A percentile compares a stretch with the other conserved stretches of the same genome.
These are phyloP conservation scores for Helicoverpa zea DNA, from an alignment of 1,140 invertebrate genomes.

Conservation along the genomic window DNA sequence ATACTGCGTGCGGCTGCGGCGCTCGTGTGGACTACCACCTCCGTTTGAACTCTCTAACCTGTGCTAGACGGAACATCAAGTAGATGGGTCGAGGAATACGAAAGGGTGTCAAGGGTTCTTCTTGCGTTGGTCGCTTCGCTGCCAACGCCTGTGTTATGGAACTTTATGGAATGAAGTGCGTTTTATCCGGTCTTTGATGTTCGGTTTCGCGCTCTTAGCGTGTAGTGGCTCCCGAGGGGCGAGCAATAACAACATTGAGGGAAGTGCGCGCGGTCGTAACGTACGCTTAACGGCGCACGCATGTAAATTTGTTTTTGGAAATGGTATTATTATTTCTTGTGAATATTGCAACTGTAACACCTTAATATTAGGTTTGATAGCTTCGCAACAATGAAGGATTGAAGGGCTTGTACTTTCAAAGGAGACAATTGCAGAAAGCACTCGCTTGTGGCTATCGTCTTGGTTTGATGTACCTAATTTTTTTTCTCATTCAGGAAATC, in stretches of 20 bases:
- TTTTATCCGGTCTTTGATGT: conserved; percentile 80
- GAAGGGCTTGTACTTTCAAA: neutral
- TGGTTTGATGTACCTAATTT: too few relatives aligned
- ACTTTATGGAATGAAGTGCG: conserved; percentile 79
- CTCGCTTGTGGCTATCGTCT: too few relatives aligned
- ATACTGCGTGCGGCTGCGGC: conserved; percentile 69
- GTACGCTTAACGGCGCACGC: conserved; percentile 57
- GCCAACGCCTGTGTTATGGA: conserved; percentile 70
- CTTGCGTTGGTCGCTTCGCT: conserved; percentile 63
- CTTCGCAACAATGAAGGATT: neutral
- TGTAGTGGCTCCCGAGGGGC: conserved; percentile 68
- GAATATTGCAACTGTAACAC: conserved; percentile 4
- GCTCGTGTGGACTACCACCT: conserved; percentile 64
- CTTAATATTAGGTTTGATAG: conserved; percentile 1
- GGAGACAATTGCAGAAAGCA: neutral
- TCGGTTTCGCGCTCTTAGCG: conserved; percentile 74
- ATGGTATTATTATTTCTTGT: conserved; percentile 23
- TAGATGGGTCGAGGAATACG: conserved; percentile 43
- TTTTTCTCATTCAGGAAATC: too few relatives aligned
- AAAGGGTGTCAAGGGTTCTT: conserved; percentile 63
- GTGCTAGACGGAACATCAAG: conserved; percentile 47
- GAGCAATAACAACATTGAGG: conserved; percentile 69
- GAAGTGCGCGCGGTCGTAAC: conserved; percentile 63
- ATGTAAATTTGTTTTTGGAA: conserved; percentile 59
- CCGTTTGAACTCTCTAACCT: conserved; percentile 60